phyloP scores from a whole-genome alignment of 2,888 invertebrate genomes.

The Xestia rhomboidea region DNA sequence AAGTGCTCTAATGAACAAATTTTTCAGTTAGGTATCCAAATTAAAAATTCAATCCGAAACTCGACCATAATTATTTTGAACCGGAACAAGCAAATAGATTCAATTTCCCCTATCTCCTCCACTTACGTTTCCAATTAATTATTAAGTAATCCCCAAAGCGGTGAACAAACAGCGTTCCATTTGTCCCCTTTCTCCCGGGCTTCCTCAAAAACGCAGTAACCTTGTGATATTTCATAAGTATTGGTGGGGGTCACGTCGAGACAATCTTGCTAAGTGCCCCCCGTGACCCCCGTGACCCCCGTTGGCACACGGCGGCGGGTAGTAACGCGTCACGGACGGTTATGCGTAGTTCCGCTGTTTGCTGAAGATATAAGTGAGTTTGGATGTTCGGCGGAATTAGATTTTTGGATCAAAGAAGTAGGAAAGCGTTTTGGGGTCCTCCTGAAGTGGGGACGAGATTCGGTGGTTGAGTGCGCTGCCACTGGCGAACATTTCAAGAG shows the following conservation, averaged over 20 bases:
- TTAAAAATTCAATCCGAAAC: slow-evolving; percentile 8
- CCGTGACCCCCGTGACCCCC: slow-evolving; percentile 17
- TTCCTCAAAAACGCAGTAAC: slow-evolving; percentile 49
- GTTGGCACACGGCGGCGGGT: slow-evolving; percentile 16
- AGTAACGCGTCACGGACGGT: slow-evolving; percentile 22
- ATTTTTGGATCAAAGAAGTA: slow-evolving; percentile 36
- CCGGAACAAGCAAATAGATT: slow-evolving; percentile 42
- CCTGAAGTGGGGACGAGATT: neutral
- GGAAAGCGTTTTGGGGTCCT: slow-evolving; percentile 12
- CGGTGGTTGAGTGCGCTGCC: neutral
- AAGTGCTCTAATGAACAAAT: neutral
- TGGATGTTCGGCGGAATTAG: slow-evolving; percentile 21
- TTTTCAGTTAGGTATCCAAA: neutral
- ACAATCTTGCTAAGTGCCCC: slow-evolving; percentile 62
- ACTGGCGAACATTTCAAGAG: too few species aligned
- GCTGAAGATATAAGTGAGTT: slow-evolving; percentile 28
- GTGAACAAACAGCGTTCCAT: slow-evolving; percentile 54
- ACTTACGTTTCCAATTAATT: slow-evolving; percentile 64
- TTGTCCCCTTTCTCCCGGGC: slow-evolving; percentile 34
- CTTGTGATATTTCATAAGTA: slow-evolving; percentile 58
- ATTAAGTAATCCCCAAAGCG: slow-evolving; percentile 58
- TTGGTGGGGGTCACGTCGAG: slow-evolving; percentile 41
- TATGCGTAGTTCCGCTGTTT: slow-evolving; percentile 38
- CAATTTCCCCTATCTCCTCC: slow-evolving; percentile 42
- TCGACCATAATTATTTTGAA: slow-evolving; percentile 6